Base-by-base conservation (phyloP, 2,797 vertebrate species). In the Thunnus albacares region DNA sequence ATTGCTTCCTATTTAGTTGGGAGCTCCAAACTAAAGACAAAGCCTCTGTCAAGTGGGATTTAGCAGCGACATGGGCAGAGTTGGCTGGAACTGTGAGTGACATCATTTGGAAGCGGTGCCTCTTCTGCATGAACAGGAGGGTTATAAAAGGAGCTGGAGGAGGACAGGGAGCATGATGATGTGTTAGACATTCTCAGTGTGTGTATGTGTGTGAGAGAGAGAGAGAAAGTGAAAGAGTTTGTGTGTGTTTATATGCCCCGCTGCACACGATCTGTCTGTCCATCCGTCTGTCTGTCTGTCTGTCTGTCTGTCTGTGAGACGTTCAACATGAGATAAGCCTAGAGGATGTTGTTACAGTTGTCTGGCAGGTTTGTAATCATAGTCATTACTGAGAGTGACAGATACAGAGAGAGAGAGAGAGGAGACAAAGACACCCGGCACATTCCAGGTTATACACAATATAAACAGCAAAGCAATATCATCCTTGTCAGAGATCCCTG, bases 1-100 rank as follows among this genome's bases (percentile, higher is more conserved):
- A 81, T 52, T 71, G 51, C 45, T 85, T 33, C 80, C 75, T 88
- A 51, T 90, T 87, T 85, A 82, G 47, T 77, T 53, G 77, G 77
- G 78, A 79, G 75, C 82, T 70, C 80, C 76, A 80, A 89, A 64
- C 75, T 77, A 81, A 83, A 88, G 77, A 91, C 86, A 91, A 91
- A 92, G 82, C 84, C 66, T 80, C 89, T 91, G 91, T 92, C 92
- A 90, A 93, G 89, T 87, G 88, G 88, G 91, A 88, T 92, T 94
- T 92, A 90, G 75, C 86, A 76, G 79, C 24, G 67, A 88, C 91
- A 88, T 89, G 87, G 86, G 73, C 81, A 84, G 83, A 84, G 71
- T 82, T 90, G 90, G 90, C 90, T 64, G 72, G 38, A 75, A 81
- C 72, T 53, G 73, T 69, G 80, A 88, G 83, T 93, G 90, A 90